A percentile compares a stretch with the other conserved stretches of the same genome.
Evolutionary conservation across 2,113 vertebrate genomes (phyloP).

Genomic region (Fregetta grallaria): DNA sequence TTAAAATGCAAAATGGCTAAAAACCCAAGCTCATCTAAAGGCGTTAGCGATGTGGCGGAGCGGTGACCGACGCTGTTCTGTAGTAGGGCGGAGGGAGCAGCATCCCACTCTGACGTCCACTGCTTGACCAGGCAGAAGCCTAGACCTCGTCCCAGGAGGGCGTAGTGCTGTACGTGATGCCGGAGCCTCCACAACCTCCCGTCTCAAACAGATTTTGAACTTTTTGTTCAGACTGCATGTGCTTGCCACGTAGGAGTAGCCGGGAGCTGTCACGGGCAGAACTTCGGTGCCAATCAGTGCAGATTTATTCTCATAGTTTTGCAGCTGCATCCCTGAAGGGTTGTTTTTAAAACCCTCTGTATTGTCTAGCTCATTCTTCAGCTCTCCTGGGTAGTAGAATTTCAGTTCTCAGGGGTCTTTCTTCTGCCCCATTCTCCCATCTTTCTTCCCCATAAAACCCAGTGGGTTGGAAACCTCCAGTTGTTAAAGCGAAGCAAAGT

Average conservation of each 20-base stretch:
- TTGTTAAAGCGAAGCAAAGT: not conserved
- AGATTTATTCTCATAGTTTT: not conserved
- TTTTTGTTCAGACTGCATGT: not conserved
- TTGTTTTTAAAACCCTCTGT: not conserved
- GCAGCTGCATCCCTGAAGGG: not conserved
- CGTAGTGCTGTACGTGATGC: not conserved
- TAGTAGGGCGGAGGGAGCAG: not conserved
- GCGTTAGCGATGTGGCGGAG: not conserved
- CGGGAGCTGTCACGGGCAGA: not conserved
- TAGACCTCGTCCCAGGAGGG: not conserved
- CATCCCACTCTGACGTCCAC: accelerated
- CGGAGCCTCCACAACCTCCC: not conserved
- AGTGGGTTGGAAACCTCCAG: not conserved
- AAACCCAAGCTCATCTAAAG: not conserved
- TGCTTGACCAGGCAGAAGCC: not conserved
- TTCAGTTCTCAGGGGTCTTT: not conserved
- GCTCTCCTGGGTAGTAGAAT: not conserved
- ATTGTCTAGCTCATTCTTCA: not conserved
- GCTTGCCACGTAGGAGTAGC: not conserved
- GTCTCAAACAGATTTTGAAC: not conserved
- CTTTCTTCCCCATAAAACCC: not conserved
- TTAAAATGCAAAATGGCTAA: not conserved
- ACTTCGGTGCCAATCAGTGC: not conserved
- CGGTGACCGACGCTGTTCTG: not conserved
- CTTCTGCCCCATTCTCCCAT: not conserved